These are phyloP conservation scores for Orcinus orca DNA, from an alignment of 2,113 vertebrate species.

Conservation along the genomic window DNA sequence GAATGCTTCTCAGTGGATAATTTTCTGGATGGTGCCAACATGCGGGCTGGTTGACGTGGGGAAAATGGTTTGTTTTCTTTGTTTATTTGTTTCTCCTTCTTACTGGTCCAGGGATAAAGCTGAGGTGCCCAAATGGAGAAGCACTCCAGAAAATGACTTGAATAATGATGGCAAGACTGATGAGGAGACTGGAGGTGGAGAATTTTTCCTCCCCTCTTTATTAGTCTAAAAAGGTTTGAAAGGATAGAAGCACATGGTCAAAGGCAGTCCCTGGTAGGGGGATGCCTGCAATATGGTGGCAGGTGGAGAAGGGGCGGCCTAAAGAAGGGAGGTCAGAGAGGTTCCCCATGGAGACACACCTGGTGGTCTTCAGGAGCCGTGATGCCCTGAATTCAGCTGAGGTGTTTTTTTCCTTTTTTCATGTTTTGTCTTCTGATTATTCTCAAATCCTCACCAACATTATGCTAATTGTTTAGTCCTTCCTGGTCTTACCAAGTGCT, in stretches of 20 bases:
- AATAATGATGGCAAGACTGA: not conserved
- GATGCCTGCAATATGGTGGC: not conserved
- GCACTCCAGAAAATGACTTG: not conserved
- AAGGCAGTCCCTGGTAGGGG: not conserved
- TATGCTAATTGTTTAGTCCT: not conserved
- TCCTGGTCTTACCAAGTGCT: no score
- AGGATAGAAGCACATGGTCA: not conserved
- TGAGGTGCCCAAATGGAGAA: not conserved
- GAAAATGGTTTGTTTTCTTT: not conserved
- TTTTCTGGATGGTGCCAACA: not conserved
- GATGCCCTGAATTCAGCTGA: not conserved
- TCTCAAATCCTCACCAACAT: not conserved
- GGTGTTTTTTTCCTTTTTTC: not conserved
- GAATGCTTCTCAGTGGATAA: not conserved
- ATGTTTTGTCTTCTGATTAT: not conserved
- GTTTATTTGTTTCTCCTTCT: not conserved
- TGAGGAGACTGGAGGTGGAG: not conserved
- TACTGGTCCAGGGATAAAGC: not conserved
- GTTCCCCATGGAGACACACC: accelerated
- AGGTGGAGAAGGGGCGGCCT: not conserved
- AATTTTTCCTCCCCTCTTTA: not conserved
- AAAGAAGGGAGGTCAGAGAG: accelerated
- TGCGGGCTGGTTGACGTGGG: not conserved
- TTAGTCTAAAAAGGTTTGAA: not conserved
- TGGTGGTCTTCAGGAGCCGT: not conserved